Base-by-base conservation (phyloP, 2,113 vertebrate genomes). In the Planiliza haematocheilus region DNA sequence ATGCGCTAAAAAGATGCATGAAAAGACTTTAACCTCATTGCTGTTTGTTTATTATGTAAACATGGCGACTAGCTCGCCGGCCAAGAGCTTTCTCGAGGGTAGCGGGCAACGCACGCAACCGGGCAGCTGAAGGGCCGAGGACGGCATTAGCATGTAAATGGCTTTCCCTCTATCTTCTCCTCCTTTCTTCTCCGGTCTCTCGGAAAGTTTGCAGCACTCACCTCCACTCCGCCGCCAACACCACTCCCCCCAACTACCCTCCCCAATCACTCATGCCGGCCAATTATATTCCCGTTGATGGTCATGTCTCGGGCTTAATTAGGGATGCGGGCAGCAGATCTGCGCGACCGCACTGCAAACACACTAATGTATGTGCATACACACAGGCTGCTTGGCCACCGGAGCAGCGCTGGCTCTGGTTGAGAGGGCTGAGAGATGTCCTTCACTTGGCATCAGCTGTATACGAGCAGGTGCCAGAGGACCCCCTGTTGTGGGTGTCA, bases 101-200 rank as follows among this genome's bases (percentile, higher is more conserved):
- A 59, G 58, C 52, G 70, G 63, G 70, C 56, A 57, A 82, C 82
- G 83, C 57, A 87, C 50, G 63, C 71, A 60, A 88, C 76, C 50
- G 88, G 81, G 83, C 87, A 68, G 82, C 77, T 90, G 86, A 90
- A 87, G 82, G 82, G 83, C 83, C 20, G 84, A 72, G 83, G 82
- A 83, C 70, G 81, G 81, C 83, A 94, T 95, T 94, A 93, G 91
- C 91, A 94, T 94, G 81, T 91, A 91, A 94, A 94, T 93, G 63
- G 72, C 65, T 86, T 80, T 89, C 80, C 89, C 86, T 90, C 76
- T 51, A 42, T 51, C 70, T 60, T 65, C 52, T 46, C 12, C 30
- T 41, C 24, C 58, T 48, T 51, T 50, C 36, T 73, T 73, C 42
- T 56, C 88, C 38, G 57, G 74, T 60, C 56, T 41, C 67, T 51